Evolutionary conservation across 2,888 invertebrate genomes (phyloP).

Genomic region (Agrenia bidenticulata): DNA sequence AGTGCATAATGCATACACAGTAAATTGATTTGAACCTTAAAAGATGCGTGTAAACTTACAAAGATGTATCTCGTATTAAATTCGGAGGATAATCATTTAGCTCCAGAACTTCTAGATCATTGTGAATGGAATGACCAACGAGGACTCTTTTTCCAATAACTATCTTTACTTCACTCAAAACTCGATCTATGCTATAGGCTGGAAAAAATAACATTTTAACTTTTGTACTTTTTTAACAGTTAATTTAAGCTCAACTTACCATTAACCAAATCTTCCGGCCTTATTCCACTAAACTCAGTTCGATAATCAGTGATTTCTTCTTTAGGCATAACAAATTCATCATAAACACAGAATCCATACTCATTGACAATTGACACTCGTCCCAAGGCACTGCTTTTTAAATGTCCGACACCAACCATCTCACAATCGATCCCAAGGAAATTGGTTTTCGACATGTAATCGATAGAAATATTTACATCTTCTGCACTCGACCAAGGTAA

Average conservation of each 20-base stretch:
- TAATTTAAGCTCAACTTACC: slow-evolving; percentile 13
- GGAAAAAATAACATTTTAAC: no score
- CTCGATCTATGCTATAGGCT: not conserved
- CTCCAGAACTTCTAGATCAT: slow-evolving; percentile 19
- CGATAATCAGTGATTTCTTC: slow-evolving; percentile 11
- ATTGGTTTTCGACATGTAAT: not conserved
- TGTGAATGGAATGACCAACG: slow-evolving; percentile 22
- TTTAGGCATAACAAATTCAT: slow-evolving; percentile 8
- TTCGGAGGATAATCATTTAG: slow-evolving; percentile 1
- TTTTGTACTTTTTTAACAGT: no score
- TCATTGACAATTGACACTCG: slow-evolving; percentile 22
- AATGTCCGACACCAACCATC: slow-evolving; percentile 21
- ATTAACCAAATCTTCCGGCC: slow-evolving; percentile 6
- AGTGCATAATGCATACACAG: no score
- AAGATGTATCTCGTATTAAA: slow-evolving; percentile 16
- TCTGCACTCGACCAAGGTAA: slow-evolving; percentile 13
- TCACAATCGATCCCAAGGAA: slow-evolving; percentile 19
- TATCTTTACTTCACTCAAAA: not conserved
- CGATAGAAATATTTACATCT: not conserved
- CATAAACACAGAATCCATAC: slow-evolving; percentile 17
- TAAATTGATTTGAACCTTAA: no score
- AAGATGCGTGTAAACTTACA: no score
- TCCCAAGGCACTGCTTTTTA: not conserved
- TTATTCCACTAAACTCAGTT: slow-evolving; percentile 14
- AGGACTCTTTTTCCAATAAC: slow-evolving; percentile 10